Percentiles rank a stretch among this genome's conserved stretches.
phyloP scores from a whole-genome alignment of 2,797 vertebrate species.

The Phaenicophaeus curvirostris region DNA sequence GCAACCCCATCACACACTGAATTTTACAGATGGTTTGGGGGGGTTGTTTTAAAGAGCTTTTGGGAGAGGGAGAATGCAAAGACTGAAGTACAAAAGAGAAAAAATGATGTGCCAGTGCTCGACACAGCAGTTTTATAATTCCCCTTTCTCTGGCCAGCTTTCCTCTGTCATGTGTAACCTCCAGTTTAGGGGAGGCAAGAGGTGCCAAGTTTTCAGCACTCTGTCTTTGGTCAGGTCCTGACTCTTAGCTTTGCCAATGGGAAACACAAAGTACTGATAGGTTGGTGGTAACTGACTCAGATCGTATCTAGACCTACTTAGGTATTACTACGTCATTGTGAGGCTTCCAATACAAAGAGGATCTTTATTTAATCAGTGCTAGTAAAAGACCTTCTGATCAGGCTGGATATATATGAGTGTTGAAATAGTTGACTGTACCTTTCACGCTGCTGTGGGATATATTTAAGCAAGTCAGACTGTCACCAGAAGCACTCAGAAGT shows the following conservation, averaged over 20 bases:
- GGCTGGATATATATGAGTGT: neutral
- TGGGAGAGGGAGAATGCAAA: neutral
- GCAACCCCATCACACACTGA: neutral
- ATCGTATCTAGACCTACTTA: neutral
- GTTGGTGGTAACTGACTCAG: neutral
- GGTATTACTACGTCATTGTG: neutral
- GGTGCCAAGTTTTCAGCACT: rapidly evolving
- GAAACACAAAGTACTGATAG: neutral
- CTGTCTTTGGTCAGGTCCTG: neutral
- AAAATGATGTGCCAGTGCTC: neutral
- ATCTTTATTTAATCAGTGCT: neutral
- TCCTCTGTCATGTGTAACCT: neutral
- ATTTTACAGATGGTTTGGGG: neutral
- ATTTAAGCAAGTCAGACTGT: neutral
- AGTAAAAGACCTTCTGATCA: neutral
- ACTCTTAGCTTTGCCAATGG: neutral
- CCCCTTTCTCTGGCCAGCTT: neutral
- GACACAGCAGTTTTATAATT: neutral
- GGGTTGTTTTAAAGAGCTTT: constrained; percentile 18
- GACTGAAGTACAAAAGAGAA: neutral
- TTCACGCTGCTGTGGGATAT: neutral
- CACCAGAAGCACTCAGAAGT: neutral
- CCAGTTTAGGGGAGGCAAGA: neutral
- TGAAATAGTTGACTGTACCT: neutral
- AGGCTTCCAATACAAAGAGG: neutral